phyloP scores from a whole-genome alignment of 2,888 invertebrate genomes.

The Lottia gigantea region DNA sequence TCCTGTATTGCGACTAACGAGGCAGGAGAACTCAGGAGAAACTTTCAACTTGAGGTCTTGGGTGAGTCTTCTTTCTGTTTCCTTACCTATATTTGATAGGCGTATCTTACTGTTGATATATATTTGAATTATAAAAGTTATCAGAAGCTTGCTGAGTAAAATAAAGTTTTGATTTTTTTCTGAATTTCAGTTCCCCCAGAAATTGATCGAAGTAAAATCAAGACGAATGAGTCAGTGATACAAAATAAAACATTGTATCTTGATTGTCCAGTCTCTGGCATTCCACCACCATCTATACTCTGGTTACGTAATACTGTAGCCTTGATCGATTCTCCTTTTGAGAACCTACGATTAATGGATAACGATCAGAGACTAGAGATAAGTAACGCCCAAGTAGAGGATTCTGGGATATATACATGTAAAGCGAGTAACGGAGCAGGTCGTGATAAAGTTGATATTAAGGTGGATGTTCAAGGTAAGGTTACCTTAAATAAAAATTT shows the following conservation, averaged over 20 bases:
- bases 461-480: constrained; percentile 56
- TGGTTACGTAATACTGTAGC: constrained; percentile 65
- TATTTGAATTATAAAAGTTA: too few species aligned
- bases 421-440: constrained; percentile 70
- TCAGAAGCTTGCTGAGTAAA: too few species aligned
- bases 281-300: constrained; percentile 66
- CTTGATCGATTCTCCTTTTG: constrained; percentile 56
- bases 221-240: constrained; percentile 55
- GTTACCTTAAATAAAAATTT: too few species aligned
- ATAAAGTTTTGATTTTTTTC: too few species aligned
- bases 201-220: constrained; percentile 44
- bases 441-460: constrained; percentile 53
- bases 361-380: constrained; percentile 66
- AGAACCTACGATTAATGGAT: constrained; percentile 52
- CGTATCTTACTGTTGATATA: too few species aligned
- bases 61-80: constrained; percentile 39
- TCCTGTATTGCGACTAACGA: constrained; percentile 70
- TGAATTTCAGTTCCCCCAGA: constrained; percentile 61
- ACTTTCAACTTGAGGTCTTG: constrained; percentile 63
- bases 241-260: constrained; percentile 64
- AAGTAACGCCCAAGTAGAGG: constrained; percentile 55
- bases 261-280: constrained; percentile 64
- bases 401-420: constrained; percentile 69
- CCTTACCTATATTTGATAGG: too few species aligned
- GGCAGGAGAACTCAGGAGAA: constrained; percentile 67